Evolutionary conservation across 2,113 vertebrate species (phyloP).

Genomic region (Larimichthys polyactis): DNA sequence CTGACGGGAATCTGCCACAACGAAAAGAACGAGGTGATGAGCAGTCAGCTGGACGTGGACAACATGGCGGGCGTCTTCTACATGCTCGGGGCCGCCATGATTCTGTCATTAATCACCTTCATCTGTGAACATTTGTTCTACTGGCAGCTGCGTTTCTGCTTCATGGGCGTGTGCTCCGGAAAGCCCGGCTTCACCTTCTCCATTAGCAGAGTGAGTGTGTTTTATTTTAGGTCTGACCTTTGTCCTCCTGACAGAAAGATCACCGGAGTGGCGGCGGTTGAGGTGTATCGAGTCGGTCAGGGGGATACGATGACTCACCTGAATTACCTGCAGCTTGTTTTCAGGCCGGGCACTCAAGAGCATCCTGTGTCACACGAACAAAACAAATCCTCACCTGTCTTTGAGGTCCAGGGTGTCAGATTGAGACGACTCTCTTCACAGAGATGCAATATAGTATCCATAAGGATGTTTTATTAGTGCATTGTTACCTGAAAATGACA

Average conservation of each 20-base stretch:
- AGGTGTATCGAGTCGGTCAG: conserved; percentile 59
- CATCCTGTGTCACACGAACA: not conserved
- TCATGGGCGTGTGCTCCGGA: conserved; percentile 98
- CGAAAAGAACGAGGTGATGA: conserved; percentile 99
- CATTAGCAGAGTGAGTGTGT: conserved; percentile 95
- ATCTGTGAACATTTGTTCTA: conserved; percentile 99
- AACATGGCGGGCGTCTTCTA: conserved; percentile 99
- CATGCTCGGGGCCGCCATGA: conserved; percentile 98
- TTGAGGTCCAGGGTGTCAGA: too few species aligned
- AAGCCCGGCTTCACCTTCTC: conserved; percentile 96
- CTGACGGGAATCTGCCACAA: conserved; percentile 99
- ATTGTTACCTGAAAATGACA: too few species aligned
- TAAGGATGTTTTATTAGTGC: too few species aligned
- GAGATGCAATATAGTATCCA: too few species aligned
- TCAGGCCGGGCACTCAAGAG: not conserved
- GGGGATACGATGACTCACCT: conserved; percentile 60
- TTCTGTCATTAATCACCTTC: conserved; percentile 97
- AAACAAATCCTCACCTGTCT: not conserved
- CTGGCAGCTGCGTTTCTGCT: conserved; percentile 99
- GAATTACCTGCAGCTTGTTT: conserved; percentile 55
- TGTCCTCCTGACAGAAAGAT: conserved; percentile 62
- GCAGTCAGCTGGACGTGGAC: conserved; percentile 98
- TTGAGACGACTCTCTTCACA: too few species aligned
- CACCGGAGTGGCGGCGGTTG: conserved; percentile 42
- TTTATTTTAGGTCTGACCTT: conserved; percentile 69